These are phyloP conservation scores for Forbesichthys papilliferus DNA, from an alignment of 2,113 vertebrate species.

Conservation along the genomic window DNA sequence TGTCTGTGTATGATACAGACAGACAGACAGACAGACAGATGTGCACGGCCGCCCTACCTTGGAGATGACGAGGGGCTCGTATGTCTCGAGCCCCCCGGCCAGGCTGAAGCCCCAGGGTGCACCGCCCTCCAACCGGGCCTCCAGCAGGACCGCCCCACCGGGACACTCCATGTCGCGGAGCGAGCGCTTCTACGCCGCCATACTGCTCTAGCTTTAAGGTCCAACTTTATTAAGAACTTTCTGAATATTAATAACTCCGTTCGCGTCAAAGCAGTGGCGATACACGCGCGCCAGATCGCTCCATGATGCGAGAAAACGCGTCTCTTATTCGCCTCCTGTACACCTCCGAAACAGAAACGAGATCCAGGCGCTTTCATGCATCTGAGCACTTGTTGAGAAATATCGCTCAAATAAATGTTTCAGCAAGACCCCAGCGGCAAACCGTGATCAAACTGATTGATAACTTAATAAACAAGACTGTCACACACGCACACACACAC, in stretches of 20 bases:
- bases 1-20: not conserved
- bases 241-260: not conserved
- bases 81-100: slow-evolving; percentile 89
- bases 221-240: not conserved
- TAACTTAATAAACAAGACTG: slow-evolving; percentile 1
- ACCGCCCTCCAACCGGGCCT: slow-evolving; percentile 88
- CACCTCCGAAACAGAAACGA: too few relatives aligned
- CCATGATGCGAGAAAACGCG: too few relatives aligned
- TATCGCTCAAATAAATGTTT: too few relatives aligned
- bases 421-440: too few relatives aligned
- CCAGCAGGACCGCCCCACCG: slow-evolving; percentile 81
- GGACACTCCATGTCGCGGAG: slow-evolving; percentile 19
- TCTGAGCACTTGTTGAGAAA: too few relatives aligned
- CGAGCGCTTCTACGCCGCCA: not conserved
- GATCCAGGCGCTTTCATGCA: too few relatives aligned
- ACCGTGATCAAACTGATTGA: too few relatives aligned
- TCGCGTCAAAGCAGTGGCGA: not conserved
- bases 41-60: slow-evolving; percentile 78
- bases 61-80: slow-evolving; percentile 90
- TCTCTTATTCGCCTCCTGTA: too few relatives aligned
- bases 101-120: slow-evolving; percentile 95
- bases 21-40: not conserved
- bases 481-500: slow-evolving; percentile 10
- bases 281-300: too few relatives aligned
- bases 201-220: too few relatives aligned